phyloP scores from a whole-genome alignment of 2,797 vertebrate species.

The Melanotaenia pygmaea region DNA sequence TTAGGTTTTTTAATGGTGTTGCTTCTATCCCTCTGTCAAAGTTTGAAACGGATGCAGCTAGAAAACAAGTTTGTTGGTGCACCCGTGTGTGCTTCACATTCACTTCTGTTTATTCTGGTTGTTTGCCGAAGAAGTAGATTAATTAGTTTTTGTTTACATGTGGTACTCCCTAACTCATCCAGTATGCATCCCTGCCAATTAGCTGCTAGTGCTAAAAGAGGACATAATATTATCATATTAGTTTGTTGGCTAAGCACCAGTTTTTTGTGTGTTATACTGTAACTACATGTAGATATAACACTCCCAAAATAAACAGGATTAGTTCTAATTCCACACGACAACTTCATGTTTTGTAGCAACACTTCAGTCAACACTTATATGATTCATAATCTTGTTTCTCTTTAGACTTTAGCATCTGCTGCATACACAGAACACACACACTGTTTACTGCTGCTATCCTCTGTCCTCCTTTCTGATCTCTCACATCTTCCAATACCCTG shows the following conservation, averaged over 20 bases:
- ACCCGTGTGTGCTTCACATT: slow-evolving; percentile 29
- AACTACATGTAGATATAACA: slow-evolving; percentile 43
- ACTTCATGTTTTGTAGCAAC: slow-evolving; percentile 32
- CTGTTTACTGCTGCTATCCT: neutral
- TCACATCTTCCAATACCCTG: slow-evolving; percentile 23
- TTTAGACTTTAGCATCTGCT: neutral
- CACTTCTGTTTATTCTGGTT: slow-evolving; percentile 61
- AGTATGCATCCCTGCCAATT: slow-evolving; percentile 78
- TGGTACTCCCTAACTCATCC: slow-evolving; percentile 71
- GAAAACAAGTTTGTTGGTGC: slow-evolving; percentile 6
- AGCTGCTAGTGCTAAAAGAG: slow-evolving; percentile 66
- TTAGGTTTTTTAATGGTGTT: neutral
- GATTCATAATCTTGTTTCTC: slow-evolving; percentile 29
- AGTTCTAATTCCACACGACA: slow-evolving; percentile 25
- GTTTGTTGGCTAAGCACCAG: slow-evolving; percentile 60
- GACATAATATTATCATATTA: slow-evolving; percentile 73
- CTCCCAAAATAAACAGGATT: slow-evolving; percentile 56
- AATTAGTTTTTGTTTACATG: slow-evolving; percentile 82
- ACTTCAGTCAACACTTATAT: slow-evolving; percentile 17
- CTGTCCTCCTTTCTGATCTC: slow-evolving; percentile 20
- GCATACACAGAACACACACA: neutral
- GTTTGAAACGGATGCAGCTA: slow-evolving; percentile 5
- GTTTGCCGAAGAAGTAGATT: slow-evolving; percentile 74
- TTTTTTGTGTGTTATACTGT: slow-evolving; percentile 51
- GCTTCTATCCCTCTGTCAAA: neutral